Conservation (phyloP, 2,888 invertebrate species). For the Tinea trinotella region DNA sequence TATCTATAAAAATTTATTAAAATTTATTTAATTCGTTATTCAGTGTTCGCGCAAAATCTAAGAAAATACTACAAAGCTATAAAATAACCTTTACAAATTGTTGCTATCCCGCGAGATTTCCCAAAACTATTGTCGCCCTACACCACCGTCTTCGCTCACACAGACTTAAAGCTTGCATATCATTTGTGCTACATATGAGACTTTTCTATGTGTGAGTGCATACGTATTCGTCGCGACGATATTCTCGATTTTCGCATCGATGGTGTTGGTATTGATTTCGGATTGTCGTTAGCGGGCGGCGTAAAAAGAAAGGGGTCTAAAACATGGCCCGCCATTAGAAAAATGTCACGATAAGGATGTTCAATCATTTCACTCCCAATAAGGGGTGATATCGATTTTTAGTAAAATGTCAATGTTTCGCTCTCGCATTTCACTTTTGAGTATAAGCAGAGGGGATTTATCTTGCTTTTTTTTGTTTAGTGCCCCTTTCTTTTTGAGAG, state of each 20-base stretch:
- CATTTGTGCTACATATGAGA: constrained; percentile 49
- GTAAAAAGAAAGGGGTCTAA: constrained; percentile 60
- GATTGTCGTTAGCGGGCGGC: constrained; percentile 64
- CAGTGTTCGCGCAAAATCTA: too few relatives aligned
- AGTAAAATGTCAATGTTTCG: constrained; percentile 1
- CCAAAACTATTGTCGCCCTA: constrained; percentile 40
- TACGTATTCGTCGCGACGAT: constrained; percentile 46
- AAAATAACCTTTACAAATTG: too few relatives aligned
- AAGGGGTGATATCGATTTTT: constrained; percentile 66
- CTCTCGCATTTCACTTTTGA: constrained; percentile 50
- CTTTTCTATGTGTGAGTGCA: constrained; percentile 23
- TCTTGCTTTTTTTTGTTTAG: not conserved
- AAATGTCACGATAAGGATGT: constrained; percentile 72
- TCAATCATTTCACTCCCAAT: constrained; percentile 72
- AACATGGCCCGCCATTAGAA: constrained; percentile 68
- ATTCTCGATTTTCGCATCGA: constrained; percentile 70
- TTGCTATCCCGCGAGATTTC: too few relatives aligned
- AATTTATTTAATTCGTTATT: too few relatives aligned
- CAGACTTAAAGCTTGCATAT: constrained; percentile 60
- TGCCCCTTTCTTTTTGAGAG: not conserved
- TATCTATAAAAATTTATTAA: too few relatives aligned
- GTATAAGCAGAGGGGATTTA: constrained; percentile 31
- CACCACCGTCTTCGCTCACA: constrained; percentile 50
- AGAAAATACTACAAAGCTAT: too few relatives aligned
- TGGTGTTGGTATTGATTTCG: constrained; percentile 72